Percentiles rank a stretch among this genome's conserved stretches.
Evolutionary conservation across 2,113 vertebrate genomes (phyloP).

Genomic region (Chaetura pelagica): DNA sequence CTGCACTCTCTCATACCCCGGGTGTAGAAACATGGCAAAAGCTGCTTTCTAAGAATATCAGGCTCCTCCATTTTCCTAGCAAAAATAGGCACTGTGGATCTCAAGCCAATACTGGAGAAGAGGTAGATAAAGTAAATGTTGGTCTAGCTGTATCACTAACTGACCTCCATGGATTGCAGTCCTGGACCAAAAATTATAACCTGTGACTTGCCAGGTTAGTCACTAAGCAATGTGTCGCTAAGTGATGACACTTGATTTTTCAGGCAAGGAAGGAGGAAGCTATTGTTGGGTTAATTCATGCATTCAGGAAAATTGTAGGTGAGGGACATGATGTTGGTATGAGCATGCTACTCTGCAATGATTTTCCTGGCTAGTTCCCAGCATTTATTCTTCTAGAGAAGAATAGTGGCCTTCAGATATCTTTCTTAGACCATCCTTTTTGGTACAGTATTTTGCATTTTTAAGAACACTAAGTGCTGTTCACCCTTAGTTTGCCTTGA

Average conservation of each 20-base stretch:
- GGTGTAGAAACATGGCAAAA: neutral
- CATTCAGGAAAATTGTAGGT: constrained; percentile 8
- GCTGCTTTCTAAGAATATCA: neutral
- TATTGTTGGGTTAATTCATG: constrained; percentile 19
- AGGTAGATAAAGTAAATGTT: neutral
- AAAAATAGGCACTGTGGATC: neutral
- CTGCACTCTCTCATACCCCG: neutral
- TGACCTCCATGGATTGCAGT: neutral
- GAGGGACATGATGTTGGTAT: neutral
- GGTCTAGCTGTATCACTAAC: neutral
- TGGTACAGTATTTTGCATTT: neutral
- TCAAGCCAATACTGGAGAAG: neutral
- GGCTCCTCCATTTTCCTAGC: neutral
- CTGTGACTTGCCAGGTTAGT: neutral
- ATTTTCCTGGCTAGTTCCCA: neutral
- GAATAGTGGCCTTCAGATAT: neutral
- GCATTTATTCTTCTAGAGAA: neutral
- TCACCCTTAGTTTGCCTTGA: neutral
- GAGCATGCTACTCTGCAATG: neutral
- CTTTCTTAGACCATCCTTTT: neutral
- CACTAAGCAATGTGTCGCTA: neutral
- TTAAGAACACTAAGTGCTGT: neutral
- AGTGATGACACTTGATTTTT: neutral
- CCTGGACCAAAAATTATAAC: neutral
- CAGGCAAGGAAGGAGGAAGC: neutral